A percentile compares a stretch with the other conserved stretches of the same genome.
phyloP scores from a whole-genome alignment of 2,113 vertebrate genomes.

The Nematolebias whitei region DNA sequence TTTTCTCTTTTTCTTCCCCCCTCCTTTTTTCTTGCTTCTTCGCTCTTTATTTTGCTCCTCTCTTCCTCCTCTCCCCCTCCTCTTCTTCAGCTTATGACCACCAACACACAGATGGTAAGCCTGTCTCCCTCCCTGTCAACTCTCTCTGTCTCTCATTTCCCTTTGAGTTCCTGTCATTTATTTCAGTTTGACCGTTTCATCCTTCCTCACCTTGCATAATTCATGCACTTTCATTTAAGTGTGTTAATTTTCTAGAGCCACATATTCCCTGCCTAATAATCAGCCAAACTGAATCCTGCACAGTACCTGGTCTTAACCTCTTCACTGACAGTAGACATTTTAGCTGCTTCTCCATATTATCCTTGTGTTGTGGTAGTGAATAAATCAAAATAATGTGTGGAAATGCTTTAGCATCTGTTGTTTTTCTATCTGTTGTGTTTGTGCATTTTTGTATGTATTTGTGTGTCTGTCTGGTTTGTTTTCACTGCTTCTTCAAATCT shows the following conservation, averaged over 20 bases:
- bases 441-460: constrained; percentile 44
- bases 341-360: constrained; percentile 61
- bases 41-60: constrained; percentile 86
- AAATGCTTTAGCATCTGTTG: constrained; percentile 58
- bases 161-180: constrained; percentile 57
- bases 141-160: constrained; percentile 69
- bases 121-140: constrained; percentile 80
- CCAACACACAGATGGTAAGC: constrained; percentile 99
- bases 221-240: constrained; percentile 61
- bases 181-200: constrained; percentile 65
- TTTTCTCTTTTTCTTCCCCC: constrained; percentile 71
- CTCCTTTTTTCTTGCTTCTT: constrained; percentile 66
- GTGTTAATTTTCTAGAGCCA: constrained; percentile 54
- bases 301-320: constrained; percentile 51
- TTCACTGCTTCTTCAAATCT: constrained; percentile 14
- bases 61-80: constrained; percentile 59
- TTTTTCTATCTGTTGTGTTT: constrained; percentile 52
- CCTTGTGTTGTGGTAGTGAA: constrained; percentile 54
- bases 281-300: constrained; percentile 58
- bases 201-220: constrained; percentile 46
- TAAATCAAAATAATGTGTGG: constrained; percentile 33
- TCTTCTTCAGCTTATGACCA: constrained; percentile 95
- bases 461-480: constrained; percentile 33
- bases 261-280: constrained; percentile 57
- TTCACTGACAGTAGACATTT: constrained; percentile 56